Conservation (phyloP, 2,888 invertebrate genomes). For the Oscheius sp. region DNA sequence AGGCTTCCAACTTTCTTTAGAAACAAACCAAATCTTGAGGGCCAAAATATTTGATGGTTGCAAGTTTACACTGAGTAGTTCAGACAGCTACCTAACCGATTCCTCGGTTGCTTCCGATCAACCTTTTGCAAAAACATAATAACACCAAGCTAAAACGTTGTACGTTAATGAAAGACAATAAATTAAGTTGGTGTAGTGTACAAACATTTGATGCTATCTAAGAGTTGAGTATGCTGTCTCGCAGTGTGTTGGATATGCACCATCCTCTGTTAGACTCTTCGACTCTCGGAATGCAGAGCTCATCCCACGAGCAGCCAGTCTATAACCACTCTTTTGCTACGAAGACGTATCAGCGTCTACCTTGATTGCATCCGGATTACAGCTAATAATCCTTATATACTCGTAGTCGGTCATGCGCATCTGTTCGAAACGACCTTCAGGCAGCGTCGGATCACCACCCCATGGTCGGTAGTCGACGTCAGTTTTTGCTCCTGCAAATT, state of each 20-base stretch:
- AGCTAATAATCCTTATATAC: constrained; percentile 60
- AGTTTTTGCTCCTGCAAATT: constrained; percentile 31
- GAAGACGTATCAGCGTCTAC: constrained; percentile 34
- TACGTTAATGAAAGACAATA: constrained; percentile 23
- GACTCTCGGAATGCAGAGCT: constrained; percentile 58
- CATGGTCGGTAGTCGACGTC: constrained; percentile 4
- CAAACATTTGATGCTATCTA: constrained; percentile 19
- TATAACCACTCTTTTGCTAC: constrained; percentile 34
- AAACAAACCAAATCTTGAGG: too few species aligned
- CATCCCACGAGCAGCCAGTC: constrained; percentile 62
- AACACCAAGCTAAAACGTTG: too few species aligned
- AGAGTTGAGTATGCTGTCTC: constrained; percentile 58
- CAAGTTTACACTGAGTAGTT: too few species aligned
- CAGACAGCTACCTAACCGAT: too few species aligned
- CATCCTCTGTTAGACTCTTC: constrained; percentile 56
- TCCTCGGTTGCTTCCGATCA: too few species aligned
- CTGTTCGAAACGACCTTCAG: constrained; percentile 44
- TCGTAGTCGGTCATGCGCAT: constrained; percentile 46
- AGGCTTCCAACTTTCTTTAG: too few species aligned
- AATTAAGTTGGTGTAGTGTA: constrained; percentile 8
- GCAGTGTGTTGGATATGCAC: constrained; percentile 60
- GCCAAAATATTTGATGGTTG: too few species aligned
- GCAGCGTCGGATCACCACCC: constrained; percentile 22
- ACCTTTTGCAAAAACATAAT: too few species aligned
- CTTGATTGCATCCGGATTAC: constrained; percentile 63